Evolutionary conservation across 2,888 invertebrate species (phyloP), one percentile per base, ranked within the genome.

Genomic region (Chymomyza procnemis): DNA sequence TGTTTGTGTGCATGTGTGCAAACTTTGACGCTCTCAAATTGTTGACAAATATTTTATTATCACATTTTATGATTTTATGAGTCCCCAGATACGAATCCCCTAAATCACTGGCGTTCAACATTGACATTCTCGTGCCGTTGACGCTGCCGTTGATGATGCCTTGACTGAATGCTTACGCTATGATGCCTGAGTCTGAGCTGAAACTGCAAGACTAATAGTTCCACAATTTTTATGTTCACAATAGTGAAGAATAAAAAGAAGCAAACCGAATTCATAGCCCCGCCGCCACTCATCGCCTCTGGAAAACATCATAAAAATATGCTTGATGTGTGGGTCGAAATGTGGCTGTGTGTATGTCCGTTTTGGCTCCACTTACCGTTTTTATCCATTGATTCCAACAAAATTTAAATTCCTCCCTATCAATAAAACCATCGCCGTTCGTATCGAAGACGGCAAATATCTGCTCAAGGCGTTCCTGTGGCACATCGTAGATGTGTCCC

Each of bases 361-460:
- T 4, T 50, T 19, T 55, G 55, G n/a, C 22, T 55, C 22, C 14
- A 91, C 93, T 93, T 89, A 95, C 95, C 87, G 95, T 94, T 93
- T 96, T 96, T 74, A 97, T 96, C 97, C 97, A 97, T 85, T 95
- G 95, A 91, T 96, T 95, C 97, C 97, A 97, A 89, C 97, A 97
- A 89, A 95, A 94, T 64, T 94, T 93, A 89, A 97, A 97, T 91
- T 97, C 97, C 68, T 95, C 94, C 65, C 93, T 93, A 88, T 96
- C 96, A 66, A 97, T 94, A 84, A 93, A 93, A 0, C 94, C 95
- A 89, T 96, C 96, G 34, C 91, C 92, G 81, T 97, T 95, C 75
- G 92, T 93, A 90, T 97, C 97, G 89, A 97, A 97, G 66, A 97
- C 95, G 68, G 93, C 92, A 91, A 96, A 97, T 81, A 96, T 94